phyloP scores from a whole-genome alignment of 2,797 vertebrate species.

The Argya squamiceps region DNA sequence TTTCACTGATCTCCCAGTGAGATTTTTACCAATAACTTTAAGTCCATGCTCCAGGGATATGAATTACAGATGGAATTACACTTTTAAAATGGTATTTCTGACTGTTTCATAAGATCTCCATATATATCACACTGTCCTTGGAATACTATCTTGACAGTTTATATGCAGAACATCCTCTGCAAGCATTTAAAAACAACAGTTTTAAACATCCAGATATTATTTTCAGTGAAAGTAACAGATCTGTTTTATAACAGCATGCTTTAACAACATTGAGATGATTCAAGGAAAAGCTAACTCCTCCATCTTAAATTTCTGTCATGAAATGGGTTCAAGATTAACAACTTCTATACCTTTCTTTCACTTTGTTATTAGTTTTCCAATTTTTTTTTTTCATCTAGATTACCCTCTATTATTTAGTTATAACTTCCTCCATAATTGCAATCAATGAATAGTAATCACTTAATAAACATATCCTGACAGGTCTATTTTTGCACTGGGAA shows the following conservation, averaged over 20 bases:
- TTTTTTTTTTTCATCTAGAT: conserved; percentile 44
- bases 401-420: conserved; percentile 67
- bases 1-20: neutral
- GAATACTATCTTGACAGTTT: neutral
- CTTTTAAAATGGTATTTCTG: neutral
- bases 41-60: neutral
- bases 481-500: conserved; percentile 75
- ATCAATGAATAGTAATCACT: conserved; percentile 73
- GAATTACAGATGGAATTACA: neutral
- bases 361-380: conserved; percentile 60
- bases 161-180: neutral
- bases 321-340: conserved; percentile 32
- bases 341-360: neutral
- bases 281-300: conserved; percentile 1
- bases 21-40: neutral
- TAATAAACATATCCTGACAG: conserved; percentile 73
- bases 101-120: neutral
- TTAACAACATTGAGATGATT: neutral
- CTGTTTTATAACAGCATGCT: conserved; percentile 23
- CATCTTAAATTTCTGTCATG: neutral
- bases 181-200: neutral
- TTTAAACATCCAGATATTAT: neutral
- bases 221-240: neutral
- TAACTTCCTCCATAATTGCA: conserved; percentile 75
- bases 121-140: neutral